phyloP scores from a whole-genome alignment of 2,888 invertebrate genomes.

The Synergus gifuensis region DNA sequence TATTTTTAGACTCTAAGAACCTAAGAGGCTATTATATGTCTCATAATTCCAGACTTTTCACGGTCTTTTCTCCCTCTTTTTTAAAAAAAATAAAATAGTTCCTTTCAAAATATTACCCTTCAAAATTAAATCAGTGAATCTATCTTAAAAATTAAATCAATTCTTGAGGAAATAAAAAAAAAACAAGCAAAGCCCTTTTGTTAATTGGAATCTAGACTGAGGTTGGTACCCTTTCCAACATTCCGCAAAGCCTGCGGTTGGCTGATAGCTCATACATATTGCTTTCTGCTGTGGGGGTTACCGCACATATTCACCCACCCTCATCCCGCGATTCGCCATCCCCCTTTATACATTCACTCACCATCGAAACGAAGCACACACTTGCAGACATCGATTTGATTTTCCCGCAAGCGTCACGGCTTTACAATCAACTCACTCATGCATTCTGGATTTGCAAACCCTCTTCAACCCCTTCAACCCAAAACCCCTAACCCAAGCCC shows the following conservation, averaged over 20 bases:
- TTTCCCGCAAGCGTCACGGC: conserved; percentile 36
- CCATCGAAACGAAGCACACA: conserved; percentile 24
- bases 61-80: not conserved
- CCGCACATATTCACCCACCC: conserved; percentile 9
- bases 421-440: conserved; percentile 41
- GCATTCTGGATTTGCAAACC: conserved; percentile 37
- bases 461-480: conserved; percentile 6
- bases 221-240: conserved; percentile 8
- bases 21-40: not conserved
- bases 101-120: not conserved
- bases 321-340: not conserved
- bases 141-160: not conserved
- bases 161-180: not conserved
- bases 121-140: not conserved
- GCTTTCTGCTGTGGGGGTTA: conserved; percentile 6
- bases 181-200: not conserved
- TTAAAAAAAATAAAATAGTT: no score
- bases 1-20: not conserved
- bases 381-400: conserved; percentile 33
- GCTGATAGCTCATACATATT: conserved; percentile 34
- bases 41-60: not conserved
- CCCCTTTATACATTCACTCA: not conserved
- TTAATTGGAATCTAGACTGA: conserved; percentile 12
- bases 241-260: conserved; percentile 20
- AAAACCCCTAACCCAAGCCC: not conserved